Evolutionary conservation across 2,113 vertebrate species (phyloP).

Genomic region (Empidonax traillii): DNA sequence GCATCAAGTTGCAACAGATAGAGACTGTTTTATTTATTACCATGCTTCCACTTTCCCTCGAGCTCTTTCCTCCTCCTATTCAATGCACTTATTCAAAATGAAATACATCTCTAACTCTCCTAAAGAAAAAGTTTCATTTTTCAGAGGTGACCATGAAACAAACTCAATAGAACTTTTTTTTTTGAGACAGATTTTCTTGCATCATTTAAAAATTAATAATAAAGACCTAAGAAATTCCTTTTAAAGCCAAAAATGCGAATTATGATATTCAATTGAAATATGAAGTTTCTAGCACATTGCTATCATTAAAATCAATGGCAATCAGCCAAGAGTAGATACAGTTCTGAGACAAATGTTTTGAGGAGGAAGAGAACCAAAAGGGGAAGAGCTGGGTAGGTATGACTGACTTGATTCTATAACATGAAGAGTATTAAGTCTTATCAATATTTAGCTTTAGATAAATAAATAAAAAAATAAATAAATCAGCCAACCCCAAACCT

Average conservation of each 20-base stretch:
- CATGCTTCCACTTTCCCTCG: constrained; percentile 12
- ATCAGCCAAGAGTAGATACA: background rate
- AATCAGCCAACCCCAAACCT: background rate
- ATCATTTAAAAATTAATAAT: background rate
- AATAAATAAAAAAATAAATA: background rate
- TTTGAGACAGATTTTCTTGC: background rate
- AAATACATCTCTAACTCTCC: background rate
- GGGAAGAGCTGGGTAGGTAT: background rate
- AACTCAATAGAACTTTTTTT: background rate
- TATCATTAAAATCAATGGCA: background rate
- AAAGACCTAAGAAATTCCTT: background rate
- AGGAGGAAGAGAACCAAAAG: background rate
- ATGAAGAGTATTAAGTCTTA: background rate
- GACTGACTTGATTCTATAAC: background rate
- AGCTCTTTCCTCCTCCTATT: background rate
- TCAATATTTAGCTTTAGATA: background rate
- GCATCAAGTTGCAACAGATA: background rate
- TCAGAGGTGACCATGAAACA: background rate
- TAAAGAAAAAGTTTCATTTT: background rate
- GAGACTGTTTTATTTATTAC: background rate
- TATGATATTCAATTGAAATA: background rate
- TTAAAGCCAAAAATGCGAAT: background rate
- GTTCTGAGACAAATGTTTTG: background rate
- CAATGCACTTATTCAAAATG: background rate
- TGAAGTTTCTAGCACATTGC: background rate